Percentiles rank a stretch among this genome's conserved stretches.
Conservation (phyloP, 1,140 invertebrate genomes). For the Eriocheir sinensis region DNA sequence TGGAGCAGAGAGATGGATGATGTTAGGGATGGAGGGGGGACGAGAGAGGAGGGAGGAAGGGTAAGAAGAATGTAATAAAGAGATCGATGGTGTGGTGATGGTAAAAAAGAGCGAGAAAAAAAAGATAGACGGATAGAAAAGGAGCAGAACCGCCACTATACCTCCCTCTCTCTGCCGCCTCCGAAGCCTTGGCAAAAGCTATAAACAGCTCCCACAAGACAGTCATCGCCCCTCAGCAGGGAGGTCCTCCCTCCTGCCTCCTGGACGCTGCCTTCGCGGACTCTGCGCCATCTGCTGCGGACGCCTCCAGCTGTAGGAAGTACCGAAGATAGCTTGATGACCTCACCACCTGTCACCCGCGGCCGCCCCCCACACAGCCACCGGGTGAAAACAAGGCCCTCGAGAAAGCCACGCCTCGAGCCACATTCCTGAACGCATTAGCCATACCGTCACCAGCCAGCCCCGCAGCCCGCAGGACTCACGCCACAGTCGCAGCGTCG, state of each 20-base stretch:
- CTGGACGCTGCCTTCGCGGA: background rate
- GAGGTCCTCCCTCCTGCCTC: background rate
- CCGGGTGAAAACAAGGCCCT: background rate
- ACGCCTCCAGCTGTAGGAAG: background rate
- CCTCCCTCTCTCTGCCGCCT: no score
- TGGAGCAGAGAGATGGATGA: background rate
- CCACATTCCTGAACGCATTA: slow-evolving; percentile 13
- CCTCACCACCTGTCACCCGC: background rate
- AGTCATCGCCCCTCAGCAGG: background rate
- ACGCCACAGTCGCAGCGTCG: background rate
- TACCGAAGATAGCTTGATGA: slow-evolving; percentile 6
- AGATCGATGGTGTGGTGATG: no score
- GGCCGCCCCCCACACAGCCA: background rate
- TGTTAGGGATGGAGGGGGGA: no score
- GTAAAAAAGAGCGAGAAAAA: no score
- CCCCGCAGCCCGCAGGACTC: background rate
- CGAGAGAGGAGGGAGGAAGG: no score
- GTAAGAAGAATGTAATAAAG: no score
- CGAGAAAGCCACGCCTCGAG: background rate
- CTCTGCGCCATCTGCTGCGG: background rate
- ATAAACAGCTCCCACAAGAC: background rate
- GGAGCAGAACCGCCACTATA: no score
- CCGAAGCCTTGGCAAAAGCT: background rate
- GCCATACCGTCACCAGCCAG: background rate
- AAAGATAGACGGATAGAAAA: no score